phyloP scores from a whole-genome alignment of 2,797 vertebrate species.

The Myotis findleyi region DNA sequence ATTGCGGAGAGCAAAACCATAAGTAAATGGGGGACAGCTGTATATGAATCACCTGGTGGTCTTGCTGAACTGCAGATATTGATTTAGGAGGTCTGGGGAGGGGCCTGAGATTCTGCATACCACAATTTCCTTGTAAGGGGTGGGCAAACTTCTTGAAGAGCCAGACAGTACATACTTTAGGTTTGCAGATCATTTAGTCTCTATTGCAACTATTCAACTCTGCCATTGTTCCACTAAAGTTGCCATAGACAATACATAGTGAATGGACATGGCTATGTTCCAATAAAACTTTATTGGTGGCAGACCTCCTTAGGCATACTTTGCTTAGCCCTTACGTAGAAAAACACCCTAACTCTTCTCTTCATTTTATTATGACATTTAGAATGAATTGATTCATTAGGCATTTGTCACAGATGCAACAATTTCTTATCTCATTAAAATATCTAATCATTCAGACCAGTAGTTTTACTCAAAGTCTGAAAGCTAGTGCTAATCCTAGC shows the following conservation, averaged over 20 bases:
- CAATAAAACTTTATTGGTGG: neutral
- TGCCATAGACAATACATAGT: neutral
- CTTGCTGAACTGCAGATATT: neutral
- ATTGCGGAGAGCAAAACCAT: neutral
- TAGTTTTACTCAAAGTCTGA: neutral
- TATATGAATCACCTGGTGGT: neutral
- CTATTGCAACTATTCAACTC: neutral
- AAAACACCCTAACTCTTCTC: neutral
- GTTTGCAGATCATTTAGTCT: neutral
- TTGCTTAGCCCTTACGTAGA: neutral
- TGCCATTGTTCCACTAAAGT: neutral
- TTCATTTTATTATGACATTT: neutral
- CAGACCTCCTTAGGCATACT: neutral
- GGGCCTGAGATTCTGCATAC: neutral
- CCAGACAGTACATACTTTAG: neutral
- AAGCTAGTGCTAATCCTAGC: neutral
- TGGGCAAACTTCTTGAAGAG: constrained; percentile 10
- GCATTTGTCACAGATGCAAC: constrained; percentile 10
- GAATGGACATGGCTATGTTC: neutral
- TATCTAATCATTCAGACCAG: neutral
- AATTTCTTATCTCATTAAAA: constrained; percentile 44
- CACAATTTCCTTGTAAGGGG: neutral
- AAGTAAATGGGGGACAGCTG: neutral
- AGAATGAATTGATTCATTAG: constrained; percentile 31
- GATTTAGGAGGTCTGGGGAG: neutral